Evolutionary conservation across 1,140 invertebrate species (phyloP), one percentile per base, ranked within the genome.

Genomic region (Capitella teleta): DNA sequence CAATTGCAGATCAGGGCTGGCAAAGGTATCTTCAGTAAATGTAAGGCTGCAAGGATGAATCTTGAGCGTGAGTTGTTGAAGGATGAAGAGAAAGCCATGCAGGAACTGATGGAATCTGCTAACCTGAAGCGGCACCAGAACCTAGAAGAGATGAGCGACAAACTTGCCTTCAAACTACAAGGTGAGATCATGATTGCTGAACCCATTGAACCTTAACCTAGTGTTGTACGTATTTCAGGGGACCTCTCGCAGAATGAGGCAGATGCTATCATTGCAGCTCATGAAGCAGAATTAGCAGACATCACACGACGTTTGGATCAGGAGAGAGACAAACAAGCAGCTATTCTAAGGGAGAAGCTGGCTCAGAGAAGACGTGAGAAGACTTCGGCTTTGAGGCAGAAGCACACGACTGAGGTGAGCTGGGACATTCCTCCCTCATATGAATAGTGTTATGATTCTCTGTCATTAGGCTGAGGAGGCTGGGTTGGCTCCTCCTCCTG

Each of bases 161-260:
- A 46, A 19, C 57, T 69, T 5, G 57, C 57, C 36, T 34, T 54
- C 42, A 58, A 66, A 53, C 57, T 69, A 3, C 62, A 67, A 59
- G 67, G 66, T 68, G 45, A 6, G 38, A 40, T 21, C n/a, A n/a
- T n/a, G n/a, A 12, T 10, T 34, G 32, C 10, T 34, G 16, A 16
- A 34, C 10, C 32, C 10, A 12, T 10, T 34, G 32, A 12, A 34
- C 10, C 32, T 34, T 10, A 34, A 16, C 16, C 16, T 40, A 8
- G 16, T 8, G 21, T 10, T 10, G 19, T 6, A 16, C 38, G 10
- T 36, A 12, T n/a, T 52, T 6, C 44, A 68, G 66, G 64, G 38
- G 60, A 66, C 21, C 49, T 62, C 21, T 62, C 56, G 30, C 61
- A 65, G n/a, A 50, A 54, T n/a, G 55, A 67, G 54, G 54, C 64